phyloP scores from a whole-genome alignment of 2,113 vertebrate species.

The Felis chaus region DNA sequence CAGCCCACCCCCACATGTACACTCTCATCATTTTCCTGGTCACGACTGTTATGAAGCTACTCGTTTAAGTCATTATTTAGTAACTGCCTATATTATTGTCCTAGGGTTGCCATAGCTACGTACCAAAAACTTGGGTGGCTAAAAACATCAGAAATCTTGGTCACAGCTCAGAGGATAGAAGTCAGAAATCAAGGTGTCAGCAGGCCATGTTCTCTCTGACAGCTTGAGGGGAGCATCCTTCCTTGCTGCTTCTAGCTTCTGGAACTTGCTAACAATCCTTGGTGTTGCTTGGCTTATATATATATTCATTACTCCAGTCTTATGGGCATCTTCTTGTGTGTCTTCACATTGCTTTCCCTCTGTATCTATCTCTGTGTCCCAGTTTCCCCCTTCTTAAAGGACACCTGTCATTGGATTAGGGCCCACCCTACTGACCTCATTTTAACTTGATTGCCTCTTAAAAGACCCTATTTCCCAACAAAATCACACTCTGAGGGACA shows the following conservation, averaged over 20 bases:
- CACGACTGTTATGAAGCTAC: neutral
- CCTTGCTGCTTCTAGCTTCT: neutral
- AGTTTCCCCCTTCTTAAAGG: neutral
- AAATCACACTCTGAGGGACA: neutral
- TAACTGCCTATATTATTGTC: neutral
- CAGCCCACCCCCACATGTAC: neutral
- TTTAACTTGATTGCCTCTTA: neutral
- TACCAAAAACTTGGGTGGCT: neutral
- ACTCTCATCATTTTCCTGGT: neutral
- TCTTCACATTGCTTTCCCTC: neutral
- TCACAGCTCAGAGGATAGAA: neutral
- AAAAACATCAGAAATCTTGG: neutral
- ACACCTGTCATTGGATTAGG: neutral
- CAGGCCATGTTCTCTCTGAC: neutral
- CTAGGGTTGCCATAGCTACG: neutral
- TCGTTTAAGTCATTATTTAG: neutral
- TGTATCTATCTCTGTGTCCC: neutral
- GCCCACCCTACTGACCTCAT: neutral
- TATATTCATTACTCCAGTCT: accelerated
- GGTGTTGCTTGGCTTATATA: neutral
- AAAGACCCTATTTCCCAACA: neutral
- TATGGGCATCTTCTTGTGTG: neutral
- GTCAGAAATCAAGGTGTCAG: neutral
- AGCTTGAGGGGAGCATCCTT: neutral
- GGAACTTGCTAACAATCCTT: neutral